phyloP scores from a whole-genome alignment of 2,888 invertebrate genomes.

The Megamerina dolium region DNA sequence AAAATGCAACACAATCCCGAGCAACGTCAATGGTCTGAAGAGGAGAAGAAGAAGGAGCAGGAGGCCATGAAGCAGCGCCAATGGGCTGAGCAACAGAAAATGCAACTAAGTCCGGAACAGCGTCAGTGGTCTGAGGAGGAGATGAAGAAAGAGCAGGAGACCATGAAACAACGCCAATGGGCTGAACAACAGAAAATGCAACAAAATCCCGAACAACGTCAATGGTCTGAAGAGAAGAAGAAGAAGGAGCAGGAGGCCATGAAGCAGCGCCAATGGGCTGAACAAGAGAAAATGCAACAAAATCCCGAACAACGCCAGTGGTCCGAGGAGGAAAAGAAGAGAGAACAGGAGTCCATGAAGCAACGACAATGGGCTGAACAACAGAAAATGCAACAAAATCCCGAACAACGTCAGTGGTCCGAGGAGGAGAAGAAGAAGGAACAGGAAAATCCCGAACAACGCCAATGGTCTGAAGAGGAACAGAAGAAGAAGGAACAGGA shows the following conservation, averaged over 20 bases:
- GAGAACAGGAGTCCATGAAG: neutral
- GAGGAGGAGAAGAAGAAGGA: neutral
- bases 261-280: slow-evolving; percentile 12
- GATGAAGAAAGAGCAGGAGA: neutral
- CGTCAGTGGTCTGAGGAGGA: slow-evolving; percentile 5
- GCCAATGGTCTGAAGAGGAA: neutral
- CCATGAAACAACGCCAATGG: slow-evolving; percentile 3
- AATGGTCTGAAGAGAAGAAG: slow-evolving; percentile 4
- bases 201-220: neutral
- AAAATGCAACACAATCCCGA: neutral
- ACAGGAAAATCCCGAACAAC: neutral
- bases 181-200: neutral
- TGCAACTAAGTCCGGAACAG: neutral
- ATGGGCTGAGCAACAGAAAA: slow-evolving; percentile 4
- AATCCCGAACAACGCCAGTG: slow-evolving; percentile 1
- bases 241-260: too few species aligned
- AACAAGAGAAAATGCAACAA: slow-evolving; percentile 2
- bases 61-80: slow-evolving; percentile 7
- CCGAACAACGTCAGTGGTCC: slow-evolving; percentile 1
- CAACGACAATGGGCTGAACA: neutral
- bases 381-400: slow-evolving; percentile 1
- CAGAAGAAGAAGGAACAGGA: neutral
- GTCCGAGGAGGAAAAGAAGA: too few species aligned
- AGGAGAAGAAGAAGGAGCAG: neutral
- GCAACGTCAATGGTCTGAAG: slow-evolving; percentile 7